A percentile compares a stretch with the other conserved stretches of the same genome.
phyloP scores from a whole-genome alignment of 2,797 vertebrate genomes.

The Arnoldichthys spilopterus region DNA sequence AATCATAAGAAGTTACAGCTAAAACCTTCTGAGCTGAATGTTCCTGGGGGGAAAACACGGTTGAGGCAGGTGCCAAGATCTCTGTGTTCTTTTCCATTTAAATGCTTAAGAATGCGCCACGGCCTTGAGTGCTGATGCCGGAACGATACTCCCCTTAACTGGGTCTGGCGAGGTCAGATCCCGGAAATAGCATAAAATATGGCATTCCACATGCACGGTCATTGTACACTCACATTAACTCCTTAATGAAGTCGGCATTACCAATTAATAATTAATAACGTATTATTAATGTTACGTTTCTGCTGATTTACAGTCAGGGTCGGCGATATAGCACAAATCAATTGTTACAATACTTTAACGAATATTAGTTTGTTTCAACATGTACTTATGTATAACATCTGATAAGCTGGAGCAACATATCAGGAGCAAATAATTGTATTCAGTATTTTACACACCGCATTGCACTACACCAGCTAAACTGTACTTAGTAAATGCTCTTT shows the following conservation, averaged over 20 bases:
- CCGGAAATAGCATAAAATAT: conserved; percentile 47
- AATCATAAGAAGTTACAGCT: not conserved
- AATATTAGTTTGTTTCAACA: no score
- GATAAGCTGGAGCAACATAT: no score
- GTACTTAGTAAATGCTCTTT: no score
- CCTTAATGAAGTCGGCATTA: not conserved
- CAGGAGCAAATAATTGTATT: no score
- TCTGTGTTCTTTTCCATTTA: conserved; percentile 81
- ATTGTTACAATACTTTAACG: no score
- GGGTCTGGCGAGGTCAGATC: conserved; percentile 48
- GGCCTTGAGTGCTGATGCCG: conserved; percentile 76
- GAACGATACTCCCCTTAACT: conserved; percentile 74
- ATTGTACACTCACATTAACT: not conserved
- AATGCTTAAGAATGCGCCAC: conserved; percentile 76
- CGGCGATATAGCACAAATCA: no score
- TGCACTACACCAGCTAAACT: no score
- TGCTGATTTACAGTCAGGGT: no score
- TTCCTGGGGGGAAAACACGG: conserved; percentile 26
- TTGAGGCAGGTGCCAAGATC: conserved; percentile 77
- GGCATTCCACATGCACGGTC: not conserved
- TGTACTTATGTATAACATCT: no score
- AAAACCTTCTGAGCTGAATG: not conserved
- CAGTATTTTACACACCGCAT: no score
- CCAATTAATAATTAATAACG: not conserved
- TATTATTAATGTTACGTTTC: not conserved